phyloP scores from a whole-genome alignment of 2,797 vertebrate species.

The Pogoniulus pusillus region DNA sequence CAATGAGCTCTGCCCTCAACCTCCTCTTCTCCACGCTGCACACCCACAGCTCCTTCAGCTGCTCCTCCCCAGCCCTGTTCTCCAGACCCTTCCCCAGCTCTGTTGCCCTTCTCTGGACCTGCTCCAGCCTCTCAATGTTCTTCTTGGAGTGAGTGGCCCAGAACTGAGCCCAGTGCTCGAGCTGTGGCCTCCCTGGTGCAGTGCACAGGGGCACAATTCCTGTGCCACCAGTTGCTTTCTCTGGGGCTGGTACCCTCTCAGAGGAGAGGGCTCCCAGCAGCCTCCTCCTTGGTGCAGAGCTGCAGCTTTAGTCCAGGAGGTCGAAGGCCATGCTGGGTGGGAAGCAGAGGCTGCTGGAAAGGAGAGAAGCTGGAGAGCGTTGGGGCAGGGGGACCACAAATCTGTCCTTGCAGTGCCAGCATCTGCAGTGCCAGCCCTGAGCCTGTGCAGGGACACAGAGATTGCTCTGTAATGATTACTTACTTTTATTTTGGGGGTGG shows the following conservation, averaged over 20 bases:
- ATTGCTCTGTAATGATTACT: not conserved
- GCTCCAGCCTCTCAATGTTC: too few species aligned
- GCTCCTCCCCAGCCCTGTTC: too few species aligned
- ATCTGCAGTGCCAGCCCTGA: not conserved
- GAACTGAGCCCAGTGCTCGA: too few species aligned
- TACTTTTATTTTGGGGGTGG: too few species aligned
- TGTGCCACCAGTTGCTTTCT: not conserved
- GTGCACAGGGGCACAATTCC: too few species aligned
- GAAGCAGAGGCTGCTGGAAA: constrained; percentile 27
- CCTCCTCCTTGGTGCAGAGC: not conserved
- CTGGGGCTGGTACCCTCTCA: not conserved
- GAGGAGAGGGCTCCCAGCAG: not conserved
- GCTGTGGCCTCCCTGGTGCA: too few species aligned
- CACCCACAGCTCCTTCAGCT: too few species aligned
- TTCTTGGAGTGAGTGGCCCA: too few species aligned
- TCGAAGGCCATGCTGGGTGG: not conserved
- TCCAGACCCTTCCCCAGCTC: too few species aligned
- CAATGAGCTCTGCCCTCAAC: too few species aligned
- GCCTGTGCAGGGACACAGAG: not conserved
- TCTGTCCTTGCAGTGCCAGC: not conserved
- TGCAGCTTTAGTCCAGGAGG: not conserved
- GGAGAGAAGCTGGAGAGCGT: constrained; percentile 72
- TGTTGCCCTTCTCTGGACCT: too few species aligned
- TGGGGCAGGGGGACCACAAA: constrained; percentile 28
- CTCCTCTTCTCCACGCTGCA: too few species aligned